Conservation (phyloP, 2,797 vertebrate genomes). For the Halcyon smyrnensis region DNA sequence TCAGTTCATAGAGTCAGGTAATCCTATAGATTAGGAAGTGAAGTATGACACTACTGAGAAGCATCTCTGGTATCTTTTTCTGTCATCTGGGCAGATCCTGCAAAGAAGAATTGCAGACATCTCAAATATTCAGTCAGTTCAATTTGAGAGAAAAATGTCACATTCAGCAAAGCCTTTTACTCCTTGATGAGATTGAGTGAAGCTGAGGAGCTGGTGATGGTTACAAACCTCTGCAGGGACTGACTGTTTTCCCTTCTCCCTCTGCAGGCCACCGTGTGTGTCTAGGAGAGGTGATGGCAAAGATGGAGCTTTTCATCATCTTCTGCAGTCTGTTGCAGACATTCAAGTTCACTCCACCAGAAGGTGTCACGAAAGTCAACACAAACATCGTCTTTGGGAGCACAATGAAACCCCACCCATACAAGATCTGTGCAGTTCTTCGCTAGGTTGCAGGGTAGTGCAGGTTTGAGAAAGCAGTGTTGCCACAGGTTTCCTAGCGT, state of each 20-base stretch:
- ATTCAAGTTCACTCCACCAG: slow-evolving; percentile 47
- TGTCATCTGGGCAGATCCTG: not conserved
- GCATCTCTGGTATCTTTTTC: not conserved
- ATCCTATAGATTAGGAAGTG: not conserved
- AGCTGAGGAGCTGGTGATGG: not conserved
- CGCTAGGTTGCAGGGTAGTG: not conserved
- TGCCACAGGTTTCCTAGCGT: not conserved
- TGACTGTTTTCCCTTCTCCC: not conserved
- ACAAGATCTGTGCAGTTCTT: slow-evolving; percentile 43
- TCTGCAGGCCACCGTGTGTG: slow-evolving; percentile 54
- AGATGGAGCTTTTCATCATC: slow-evolving; percentile 67
- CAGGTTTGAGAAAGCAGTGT: not conserved
- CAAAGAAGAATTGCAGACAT: not conserved
- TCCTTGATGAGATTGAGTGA: not conserved
- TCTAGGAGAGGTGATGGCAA: slow-evolving; percentile 53
- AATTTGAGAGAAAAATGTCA: not conserved
- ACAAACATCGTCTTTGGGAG: not conserved
- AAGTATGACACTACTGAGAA: not conserved
- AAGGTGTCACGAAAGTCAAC: slow-evolving; percentile 42
- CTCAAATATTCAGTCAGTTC: not conserved
- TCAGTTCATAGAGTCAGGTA: not conserved
- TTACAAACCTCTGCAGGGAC: not conserved
- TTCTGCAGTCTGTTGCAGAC: slow-evolving; percentile 59
- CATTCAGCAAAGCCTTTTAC: not conserved
- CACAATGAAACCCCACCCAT: slow-evolving; percentile 52